Conservation (phyloP, 2,113 vertebrate genomes). For the Epinephelus moara region DNA sequence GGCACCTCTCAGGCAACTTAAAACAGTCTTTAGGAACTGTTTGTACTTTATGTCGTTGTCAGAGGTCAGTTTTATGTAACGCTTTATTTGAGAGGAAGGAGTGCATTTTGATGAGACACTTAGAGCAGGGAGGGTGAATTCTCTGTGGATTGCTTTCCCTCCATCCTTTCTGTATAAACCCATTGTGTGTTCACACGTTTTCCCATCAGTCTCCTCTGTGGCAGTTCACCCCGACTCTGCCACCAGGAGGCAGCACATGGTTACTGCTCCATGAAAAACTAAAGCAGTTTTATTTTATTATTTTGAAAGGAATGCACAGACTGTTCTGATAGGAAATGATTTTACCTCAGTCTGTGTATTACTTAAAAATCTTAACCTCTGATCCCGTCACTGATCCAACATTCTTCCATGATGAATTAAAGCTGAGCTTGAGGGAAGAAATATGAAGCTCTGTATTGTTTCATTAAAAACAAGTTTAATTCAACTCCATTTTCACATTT, state of each 20-base stretch:
- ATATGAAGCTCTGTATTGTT: not conserved
- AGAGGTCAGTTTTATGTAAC: not conserved
- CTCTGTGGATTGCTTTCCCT: constrained; percentile 69
- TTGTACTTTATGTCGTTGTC: no score
- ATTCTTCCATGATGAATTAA: not conserved
- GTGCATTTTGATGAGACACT: not conserved
- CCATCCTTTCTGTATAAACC: constrained; percentile 24
- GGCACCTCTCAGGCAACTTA: no score
- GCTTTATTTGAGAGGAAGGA: constrained; percentile 7
- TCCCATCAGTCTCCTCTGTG: not conserved
- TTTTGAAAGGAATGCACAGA: constrained; percentile 2
- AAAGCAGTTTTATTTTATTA: not conserved
- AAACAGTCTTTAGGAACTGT: not conserved
- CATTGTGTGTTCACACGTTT: constrained; percentile 29
- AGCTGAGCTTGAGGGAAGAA: not conserved
- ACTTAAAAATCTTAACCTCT: not conserved
- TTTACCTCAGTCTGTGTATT: not conserved
- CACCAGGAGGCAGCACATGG: constrained; percentile 30
- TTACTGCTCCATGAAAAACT: not conserved
- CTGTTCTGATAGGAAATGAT: no score
- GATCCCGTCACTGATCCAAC: not conserved
- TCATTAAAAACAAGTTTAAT: no score
- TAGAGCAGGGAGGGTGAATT: constrained; percentile 32
- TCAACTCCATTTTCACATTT: no score
- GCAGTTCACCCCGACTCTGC: not conserved